phyloP scores from a whole-genome alignment of 2,888 invertebrate species.

The Leuctra nigra region DNA sequence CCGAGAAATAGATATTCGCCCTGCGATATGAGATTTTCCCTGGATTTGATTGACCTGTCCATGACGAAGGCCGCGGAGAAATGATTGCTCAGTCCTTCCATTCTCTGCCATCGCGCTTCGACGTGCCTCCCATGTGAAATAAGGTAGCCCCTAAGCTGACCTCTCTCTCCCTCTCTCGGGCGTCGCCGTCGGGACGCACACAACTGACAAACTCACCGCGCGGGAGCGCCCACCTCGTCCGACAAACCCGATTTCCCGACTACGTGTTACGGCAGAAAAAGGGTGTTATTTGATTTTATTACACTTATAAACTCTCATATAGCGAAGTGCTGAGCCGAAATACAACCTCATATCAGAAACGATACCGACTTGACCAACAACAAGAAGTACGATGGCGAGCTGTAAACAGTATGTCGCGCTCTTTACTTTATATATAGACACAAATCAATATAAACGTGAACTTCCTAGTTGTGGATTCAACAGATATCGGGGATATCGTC shows the following conservation, averaged over 20 bases:
- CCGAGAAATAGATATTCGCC: slow-evolving; percentile 1
- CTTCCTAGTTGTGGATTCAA: too few relatives aligned
- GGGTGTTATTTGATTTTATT: too few relatives aligned
- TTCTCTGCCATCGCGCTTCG: neutral
- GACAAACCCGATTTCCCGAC: too few relatives aligned
- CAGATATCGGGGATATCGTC: too few relatives aligned
- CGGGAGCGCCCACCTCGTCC: neutral
- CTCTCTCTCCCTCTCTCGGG: neutral
- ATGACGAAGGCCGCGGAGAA: neutral
- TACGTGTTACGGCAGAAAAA: neutral
- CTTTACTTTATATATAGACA: too few relatives aligned
- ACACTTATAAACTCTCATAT: too few relatives aligned
- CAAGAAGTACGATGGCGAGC: too few relatives aligned
- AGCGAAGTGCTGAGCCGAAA: too few relatives aligned
- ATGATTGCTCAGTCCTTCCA: slow-evolving; percentile 10
- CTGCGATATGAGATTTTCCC: slow-evolving; percentile 7
- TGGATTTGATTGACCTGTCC: slow-evolving; percentile 7
- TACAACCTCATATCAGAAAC: too few relatives aligned
- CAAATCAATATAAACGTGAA: too few relatives aligned
- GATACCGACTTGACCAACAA: too few relatives aligned
- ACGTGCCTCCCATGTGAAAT: neutral
- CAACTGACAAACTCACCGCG: neutral
- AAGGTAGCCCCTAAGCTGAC: slow-evolving; percentile 7
- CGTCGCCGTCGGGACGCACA: neutral
- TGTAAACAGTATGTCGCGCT: too few relatives aligned